A percentile compares a stretch with the other conserved stretches of the same genome.
Evolutionary conservation across 2,888 invertebrate species (phyloP).

Genomic region (Catotricha subobsoleta): DNA sequence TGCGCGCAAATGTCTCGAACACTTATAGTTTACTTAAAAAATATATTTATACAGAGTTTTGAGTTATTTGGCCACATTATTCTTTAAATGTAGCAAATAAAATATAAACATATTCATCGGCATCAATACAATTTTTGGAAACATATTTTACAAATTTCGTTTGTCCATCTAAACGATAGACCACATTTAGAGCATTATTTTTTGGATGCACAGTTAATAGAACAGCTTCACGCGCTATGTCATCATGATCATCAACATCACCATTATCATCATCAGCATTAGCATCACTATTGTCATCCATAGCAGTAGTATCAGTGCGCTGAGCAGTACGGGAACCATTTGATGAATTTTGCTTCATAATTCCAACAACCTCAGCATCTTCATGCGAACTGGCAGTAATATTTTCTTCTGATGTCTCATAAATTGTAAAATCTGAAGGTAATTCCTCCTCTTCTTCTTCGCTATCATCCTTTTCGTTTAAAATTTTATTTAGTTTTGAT

Average conservation of each 20-base stretch:
- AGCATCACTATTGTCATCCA: conserved; percentile 14
- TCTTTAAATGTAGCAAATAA: conserved; percentile 28
- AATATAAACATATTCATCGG: conserved; percentile 24
- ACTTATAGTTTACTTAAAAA: too few species aligned
- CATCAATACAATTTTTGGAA: conserved; percentile 22
- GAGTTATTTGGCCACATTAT: too few species aligned
- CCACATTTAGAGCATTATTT: conserved; percentile 48
- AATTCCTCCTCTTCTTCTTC: neutral
- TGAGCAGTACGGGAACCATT: too few species aligned
- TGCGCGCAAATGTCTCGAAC: too few species aligned
- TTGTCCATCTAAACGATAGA: conserved; percentile 35
- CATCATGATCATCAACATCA: conserved; percentile 29
- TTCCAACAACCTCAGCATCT: too few species aligned
- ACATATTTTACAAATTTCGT: conserved; percentile 29
- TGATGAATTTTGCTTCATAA: too few species aligned
- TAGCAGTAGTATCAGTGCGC: neutral
- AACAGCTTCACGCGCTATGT: conserved; percentile 25
- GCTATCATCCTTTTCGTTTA: neutral
- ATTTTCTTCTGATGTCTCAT: neutral
- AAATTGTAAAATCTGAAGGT: neutral
- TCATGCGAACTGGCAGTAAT: too few species aligned
- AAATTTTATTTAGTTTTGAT: too few species aligned
- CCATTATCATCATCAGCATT: conserved; percentile 20
- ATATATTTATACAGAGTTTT: too few species aligned
- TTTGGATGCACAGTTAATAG: conserved; percentile 42